Base-by-base conservation (phyloP, 2,797 vertebrate species). In the Tenualosa thibaudeaui region DNA sequence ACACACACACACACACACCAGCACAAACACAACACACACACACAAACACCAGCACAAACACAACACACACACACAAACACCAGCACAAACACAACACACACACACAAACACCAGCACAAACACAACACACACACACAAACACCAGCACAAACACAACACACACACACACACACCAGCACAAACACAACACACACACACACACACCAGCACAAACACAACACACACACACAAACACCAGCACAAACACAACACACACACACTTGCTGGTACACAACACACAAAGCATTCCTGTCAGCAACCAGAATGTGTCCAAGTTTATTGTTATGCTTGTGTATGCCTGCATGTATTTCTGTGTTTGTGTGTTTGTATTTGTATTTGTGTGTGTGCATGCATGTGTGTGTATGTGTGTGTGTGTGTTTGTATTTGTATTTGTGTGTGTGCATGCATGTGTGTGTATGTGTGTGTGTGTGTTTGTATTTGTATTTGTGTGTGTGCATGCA, bases 61-160 rank as follows among this genome's bases (percentile, higher is more conserved):
- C 60, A 31, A 7, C n/a, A n/a, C n/a, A n/a, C n/a, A n/a, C n/a
- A n/a, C n/a, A n/a, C n/a, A n/a, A n/a, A n/a, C n/a, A n/a, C n/a
- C n/a, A n/a, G n/a, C n/a, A n/a, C n/a, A n/a, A n/a, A n/a, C n/a
- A n/a, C n/a, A n/a, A n/a, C n/a, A n/a, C n/a, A n/a, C n/a, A n/a
- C n/a, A n/a, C n/a, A n/a, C n/a, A n/a, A n/a, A n/a, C n/a, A n/a
- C 46, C 53, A 85, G 5, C 17, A 71, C 13, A 82, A 24, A 85
- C 5, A 83, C 46, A 0, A 31, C 56, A 58, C 8, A 58, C 56
- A 58, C 56, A 58, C 7, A 58, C 56, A 58, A n/a, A 65, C 19
- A 24, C 58, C n/a, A n/a, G n/a, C n/a, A n/a, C n/a, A n/a, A n/a
- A 62, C 58, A 31, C 31, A 31, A 62, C 58, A 60, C 58, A 60